Base-by-base conservation (phyloP, 1,140 invertebrate species). In the Cecropterus lyciades region DNA sequence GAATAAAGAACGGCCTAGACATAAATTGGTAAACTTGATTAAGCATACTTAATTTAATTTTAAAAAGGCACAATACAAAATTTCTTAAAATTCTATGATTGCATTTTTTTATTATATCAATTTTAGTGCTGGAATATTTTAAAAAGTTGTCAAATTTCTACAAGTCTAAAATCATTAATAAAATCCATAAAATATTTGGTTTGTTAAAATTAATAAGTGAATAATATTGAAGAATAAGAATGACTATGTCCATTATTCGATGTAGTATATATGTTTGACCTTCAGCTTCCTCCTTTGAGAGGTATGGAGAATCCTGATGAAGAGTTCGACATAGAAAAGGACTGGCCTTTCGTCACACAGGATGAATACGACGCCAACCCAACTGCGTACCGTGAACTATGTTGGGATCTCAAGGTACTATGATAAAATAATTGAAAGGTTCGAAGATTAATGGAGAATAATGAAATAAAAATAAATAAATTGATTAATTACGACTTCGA, bases 1-100 rank as follows among this genome's bases (percentile, higher is more conserved):
- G 70, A 99, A 99, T 85, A 97, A 96, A 77, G 97, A 98, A 74
- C 91, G 97, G 20, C 93, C 96, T 0, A 94, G 96, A 43, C 95
- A 97, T 73, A 97, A 96, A 93, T 93, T 95, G 95, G 95, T 96
- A 86, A 82, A 73, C 1, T 1, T 11, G 7, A 33, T n/a, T 37
- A 0, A 8, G 20, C 20, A 24, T 24, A 8, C 7, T 6, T 8
- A 30, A 30, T 30, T 6, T 2, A 20, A 20, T 20, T 20, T 20
- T 20, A 5, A 20, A 20, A 20, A 20, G 20, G n/a, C n/a, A n/a
- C n/a, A n/a, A 20, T 20, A 5, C 20, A 20, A 20, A n/a, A n/a
- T n/a, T n/a, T n/a, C n/a, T n/a, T n/a, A n/a, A n/a, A n/a, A n/a
- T n/a, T n/a, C n/a, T n/a, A n/a, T n/a, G n/a, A n/a, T n/a, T n/a